phyloP scores from a whole-genome alignment of 2,888 invertebrate species.

The Drosophila mulleri region DNA sequence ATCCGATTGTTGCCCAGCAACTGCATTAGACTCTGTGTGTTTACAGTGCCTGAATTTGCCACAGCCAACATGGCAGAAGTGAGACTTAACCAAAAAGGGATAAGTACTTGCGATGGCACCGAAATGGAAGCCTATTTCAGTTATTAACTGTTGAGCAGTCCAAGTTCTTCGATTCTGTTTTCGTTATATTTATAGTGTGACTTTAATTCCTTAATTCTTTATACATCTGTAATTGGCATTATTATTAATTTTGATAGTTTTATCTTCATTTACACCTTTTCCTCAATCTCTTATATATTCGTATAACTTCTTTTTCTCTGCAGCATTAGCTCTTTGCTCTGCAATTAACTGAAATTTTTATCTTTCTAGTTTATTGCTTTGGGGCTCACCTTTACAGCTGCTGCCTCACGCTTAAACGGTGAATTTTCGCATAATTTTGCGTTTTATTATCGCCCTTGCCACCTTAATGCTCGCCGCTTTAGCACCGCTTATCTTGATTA shows the following conservation, averaged over 20 bases:
- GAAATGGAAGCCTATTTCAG: neutral
- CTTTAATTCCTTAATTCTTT: neutral
- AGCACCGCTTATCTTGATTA: conserved; percentile 57
- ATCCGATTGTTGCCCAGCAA: conserved; percentile 29
- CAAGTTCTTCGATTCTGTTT: too few relatives aligned
- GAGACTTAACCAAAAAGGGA: neutral
- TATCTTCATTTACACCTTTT: too few relatives aligned
- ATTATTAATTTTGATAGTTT: neutral
- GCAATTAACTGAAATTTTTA: neutral
- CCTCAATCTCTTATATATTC: neutral
- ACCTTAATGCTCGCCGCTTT: neutral
- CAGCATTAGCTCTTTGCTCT: neutral
- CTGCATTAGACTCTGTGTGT: conserved; percentile 32
- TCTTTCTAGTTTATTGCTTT: neutral
- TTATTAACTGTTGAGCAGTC: neutral
- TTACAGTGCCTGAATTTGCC: conserved; percentile 24
- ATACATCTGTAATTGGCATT: neutral
- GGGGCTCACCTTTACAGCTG: neutral
- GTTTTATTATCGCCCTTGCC: conserved; percentile 13
- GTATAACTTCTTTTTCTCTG: neutral
- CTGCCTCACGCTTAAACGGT: neutral
- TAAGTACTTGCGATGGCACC: neutral
- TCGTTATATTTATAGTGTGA: too few relatives aligned
- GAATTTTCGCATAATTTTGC: conserved; percentile 20
- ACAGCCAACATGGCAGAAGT: neutral